phyloP scores from a whole-genome alignment of 1,140 invertebrate genomes.

The Colletes latitarsis region DNA sequence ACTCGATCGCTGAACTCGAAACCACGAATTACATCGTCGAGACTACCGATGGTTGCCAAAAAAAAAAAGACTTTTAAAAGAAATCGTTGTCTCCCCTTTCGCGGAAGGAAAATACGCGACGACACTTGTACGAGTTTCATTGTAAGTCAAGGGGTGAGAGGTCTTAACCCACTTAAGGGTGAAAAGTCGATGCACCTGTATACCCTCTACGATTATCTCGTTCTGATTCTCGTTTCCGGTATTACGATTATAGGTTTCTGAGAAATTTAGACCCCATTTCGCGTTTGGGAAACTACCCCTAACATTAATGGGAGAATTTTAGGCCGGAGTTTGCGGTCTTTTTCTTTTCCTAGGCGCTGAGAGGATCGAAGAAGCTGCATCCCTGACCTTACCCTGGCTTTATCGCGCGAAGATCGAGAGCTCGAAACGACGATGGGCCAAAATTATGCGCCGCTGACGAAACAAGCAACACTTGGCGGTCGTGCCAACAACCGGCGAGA shows the following conservation, averaged over 20 bases:
- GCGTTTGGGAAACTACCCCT: too few species aligned
- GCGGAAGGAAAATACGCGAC: background rate
- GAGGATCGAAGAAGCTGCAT: conserved; percentile 43
- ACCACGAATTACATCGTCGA: conserved; percentile 40
- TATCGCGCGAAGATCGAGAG: conserved; percentile 31
- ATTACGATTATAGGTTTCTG: too few species aligned
- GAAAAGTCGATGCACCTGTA: conserved; percentile 12
- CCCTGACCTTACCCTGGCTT: conserved; percentile 66
- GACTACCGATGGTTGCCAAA: conserved; percentile 29
- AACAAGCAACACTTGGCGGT: conserved; percentile 67
- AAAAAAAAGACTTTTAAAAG: background rate
- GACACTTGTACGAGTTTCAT: background rate
- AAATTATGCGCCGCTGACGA: conserved; percentile 68
- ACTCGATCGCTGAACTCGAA: conserved; percentile 47
- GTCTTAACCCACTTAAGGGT: conserved; percentile 9
- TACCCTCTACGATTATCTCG: background rate
- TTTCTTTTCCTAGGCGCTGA: too few species aligned
- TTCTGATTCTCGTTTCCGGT: background rate
- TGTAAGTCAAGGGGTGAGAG: background rate
- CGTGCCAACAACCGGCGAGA: conserved; percentile 63
- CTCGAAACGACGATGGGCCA: conserved; percentile 52
- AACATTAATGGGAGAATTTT: too few species aligned
- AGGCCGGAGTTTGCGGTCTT: too few species aligned
- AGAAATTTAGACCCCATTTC: too few species aligned
- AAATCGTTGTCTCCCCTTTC: background rate